These are phyloP conservation scores for Fregata magnificens DNA, from an alignment of 2,113 vertebrate genomes.

Conservation along the genomic window DNA sequence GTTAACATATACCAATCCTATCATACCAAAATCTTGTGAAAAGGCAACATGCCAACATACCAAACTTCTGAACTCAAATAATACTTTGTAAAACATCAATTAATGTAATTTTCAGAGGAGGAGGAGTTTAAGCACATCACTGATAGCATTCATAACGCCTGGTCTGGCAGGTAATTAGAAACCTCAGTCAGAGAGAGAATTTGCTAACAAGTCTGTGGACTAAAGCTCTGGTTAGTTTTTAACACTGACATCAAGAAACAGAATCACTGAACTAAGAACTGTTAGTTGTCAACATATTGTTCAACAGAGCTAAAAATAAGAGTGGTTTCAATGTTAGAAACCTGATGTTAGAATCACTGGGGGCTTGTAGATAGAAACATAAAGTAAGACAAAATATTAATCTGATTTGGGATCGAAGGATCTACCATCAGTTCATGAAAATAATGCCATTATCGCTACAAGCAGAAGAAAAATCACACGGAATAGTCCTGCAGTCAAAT, in stretches of 20 bases:
- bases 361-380: background rate
- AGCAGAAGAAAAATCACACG: background rate
- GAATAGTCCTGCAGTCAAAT: background rate
- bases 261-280: background rate
- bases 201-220: background rate
- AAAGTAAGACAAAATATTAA: background rate
- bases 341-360: background rate
- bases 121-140: background rate
- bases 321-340: background rate
- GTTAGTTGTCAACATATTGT: background rate
- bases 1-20: background rate
- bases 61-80: background rate
- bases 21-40: background rate
- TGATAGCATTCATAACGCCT: background rate
- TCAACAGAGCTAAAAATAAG: background rate
- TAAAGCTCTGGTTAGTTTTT: background rate
- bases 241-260: background rate
- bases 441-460: background rate
- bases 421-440: background rate
- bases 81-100: background rate
- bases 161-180: background rate
- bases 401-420: background rate
- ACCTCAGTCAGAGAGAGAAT: background rate
- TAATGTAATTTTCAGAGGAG: background rate
- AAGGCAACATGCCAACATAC: background rate